phyloP scores from a whole-genome alignment of 2,888 invertebrate species.

The Xylophagus ater region DNA sequence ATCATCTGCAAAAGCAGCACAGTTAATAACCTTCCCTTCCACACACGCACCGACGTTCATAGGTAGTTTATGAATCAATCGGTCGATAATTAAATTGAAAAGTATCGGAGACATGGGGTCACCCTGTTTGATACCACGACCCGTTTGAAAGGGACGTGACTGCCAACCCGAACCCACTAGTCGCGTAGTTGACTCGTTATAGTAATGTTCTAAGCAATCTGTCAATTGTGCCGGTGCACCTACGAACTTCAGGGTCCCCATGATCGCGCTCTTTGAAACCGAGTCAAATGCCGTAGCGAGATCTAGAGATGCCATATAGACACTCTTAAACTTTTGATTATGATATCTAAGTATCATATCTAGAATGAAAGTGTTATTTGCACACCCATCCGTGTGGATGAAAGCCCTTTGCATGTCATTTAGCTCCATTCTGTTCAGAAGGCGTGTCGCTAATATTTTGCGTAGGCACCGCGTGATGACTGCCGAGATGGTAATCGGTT shows the following conservation, averaged over 20 bases:
- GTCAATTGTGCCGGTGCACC: too few species aligned
- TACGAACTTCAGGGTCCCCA: too few species aligned
- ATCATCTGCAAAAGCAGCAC: neutral
- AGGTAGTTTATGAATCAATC: neutral
- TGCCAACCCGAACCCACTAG: neutral
- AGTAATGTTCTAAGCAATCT: too few species aligned
- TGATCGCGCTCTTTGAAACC: too few species aligned
- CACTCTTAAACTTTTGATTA: neutral
- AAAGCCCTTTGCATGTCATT: neutral
- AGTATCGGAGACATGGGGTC: neutral
- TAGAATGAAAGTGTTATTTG: neutral
- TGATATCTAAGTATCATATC: too few species aligned
- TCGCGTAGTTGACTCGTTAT: neutral
- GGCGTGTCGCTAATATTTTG: neutral
- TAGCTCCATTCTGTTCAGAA: neutral
- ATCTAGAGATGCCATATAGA: neutral
- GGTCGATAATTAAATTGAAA: neutral
- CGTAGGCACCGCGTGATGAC: neutral
- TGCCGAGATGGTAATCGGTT: neutral
- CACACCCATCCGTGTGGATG: slow-evolving; percentile 2
- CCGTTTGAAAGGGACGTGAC: neutral
- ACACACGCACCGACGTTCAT: neutral
- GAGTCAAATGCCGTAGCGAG: neutral
- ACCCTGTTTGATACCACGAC: neutral
- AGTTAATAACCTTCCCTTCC: neutral